Percentiles rank a stretch among this genome's conserved stretches.
phyloP scores from a whole-genome alignment of 2,797 vertebrate species.

The Cercopithecus hamlyni region DNA sequence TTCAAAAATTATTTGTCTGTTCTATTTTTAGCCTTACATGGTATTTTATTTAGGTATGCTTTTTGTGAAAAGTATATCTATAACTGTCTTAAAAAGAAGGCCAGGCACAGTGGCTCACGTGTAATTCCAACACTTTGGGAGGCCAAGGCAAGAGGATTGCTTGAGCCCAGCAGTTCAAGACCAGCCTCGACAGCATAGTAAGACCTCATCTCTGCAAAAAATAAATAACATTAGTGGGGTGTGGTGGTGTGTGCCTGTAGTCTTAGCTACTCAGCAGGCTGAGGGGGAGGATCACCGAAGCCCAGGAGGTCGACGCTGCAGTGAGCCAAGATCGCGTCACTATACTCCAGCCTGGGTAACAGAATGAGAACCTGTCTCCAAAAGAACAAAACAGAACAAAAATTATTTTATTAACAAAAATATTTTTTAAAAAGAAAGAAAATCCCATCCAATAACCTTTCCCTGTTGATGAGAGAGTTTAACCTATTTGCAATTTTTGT shows the following conservation, averaged over 20 bases:
- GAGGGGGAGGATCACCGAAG: neutral
- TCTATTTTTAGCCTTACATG: neutral
- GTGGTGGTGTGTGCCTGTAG: neutral
- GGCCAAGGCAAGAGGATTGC: neutral
- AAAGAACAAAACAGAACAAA: neutral
- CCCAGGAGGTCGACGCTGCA: neutral
- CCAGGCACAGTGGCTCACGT: neutral
- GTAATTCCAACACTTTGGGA: neutral
- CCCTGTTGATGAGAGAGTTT: neutral
- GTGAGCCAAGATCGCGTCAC: neutral
- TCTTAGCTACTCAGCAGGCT: neutral
- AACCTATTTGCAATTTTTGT: neutral
- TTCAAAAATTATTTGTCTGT: neutral
- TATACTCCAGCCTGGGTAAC: neutral
- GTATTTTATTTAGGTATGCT: neutral
- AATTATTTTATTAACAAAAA: neutral
- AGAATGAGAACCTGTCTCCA: neutral
- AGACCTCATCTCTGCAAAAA: neutral
- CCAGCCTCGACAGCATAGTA: neutral
- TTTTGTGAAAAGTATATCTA: neutral
- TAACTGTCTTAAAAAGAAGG: neutral
- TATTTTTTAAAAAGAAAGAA: neutral
- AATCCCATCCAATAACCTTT: neutral
- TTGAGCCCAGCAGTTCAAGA: neutral
- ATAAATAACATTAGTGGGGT: neutral